Base-by-base conservation (phyloP, 2,888 invertebrate species). In the Tyria jacobaeae region DNA sequence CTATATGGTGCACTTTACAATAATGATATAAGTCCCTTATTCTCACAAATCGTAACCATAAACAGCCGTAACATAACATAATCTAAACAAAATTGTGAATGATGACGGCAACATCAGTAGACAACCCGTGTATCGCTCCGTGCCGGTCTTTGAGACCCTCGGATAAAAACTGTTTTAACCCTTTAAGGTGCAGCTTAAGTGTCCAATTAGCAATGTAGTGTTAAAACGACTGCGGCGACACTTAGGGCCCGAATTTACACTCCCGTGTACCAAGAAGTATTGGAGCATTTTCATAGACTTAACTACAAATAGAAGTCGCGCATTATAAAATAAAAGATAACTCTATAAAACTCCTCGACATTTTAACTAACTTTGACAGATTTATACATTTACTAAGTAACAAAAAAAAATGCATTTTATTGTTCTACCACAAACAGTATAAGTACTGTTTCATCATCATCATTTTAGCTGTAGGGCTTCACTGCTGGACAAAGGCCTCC, bases 151-250 rank as follows among this genome's bases (percentile, higher is more conserved):
- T 73, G 59, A 67, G 80, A 77, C 66, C 80, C 71, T 73, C 84
- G 92, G 92, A 92, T 93, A 91, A 91, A 90, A 91, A 88, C 85
- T 82, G 85, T 86, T 87, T 89, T 88, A 89, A 84, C 85, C 88
- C 87, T 84, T 79, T 82, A 82, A 80, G 79, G 75, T 85, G 79
- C 72, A 75, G 82, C 87, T 87, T 91, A 91, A 92, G 92, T 90
- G 92, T 88, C 87, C 91, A 93, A 94, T 94, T 94, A 94, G 91
- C 91, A 83, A 74, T 82, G 86, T 80, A 87, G 92, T 92, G 93
- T 92, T 86, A 94, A 93, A 93, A 92, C 88, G 89, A 89, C 88
- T 81, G 87, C 87, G 89, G 90, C 86, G 93, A 93, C 93, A 92
- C 88, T 87, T 82, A 84, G 81, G 80, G 79, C 82, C 92, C 89